Conservation (phyloP, 2,113 vertebrate genomes). For the Mixornis gularis region DNA sequence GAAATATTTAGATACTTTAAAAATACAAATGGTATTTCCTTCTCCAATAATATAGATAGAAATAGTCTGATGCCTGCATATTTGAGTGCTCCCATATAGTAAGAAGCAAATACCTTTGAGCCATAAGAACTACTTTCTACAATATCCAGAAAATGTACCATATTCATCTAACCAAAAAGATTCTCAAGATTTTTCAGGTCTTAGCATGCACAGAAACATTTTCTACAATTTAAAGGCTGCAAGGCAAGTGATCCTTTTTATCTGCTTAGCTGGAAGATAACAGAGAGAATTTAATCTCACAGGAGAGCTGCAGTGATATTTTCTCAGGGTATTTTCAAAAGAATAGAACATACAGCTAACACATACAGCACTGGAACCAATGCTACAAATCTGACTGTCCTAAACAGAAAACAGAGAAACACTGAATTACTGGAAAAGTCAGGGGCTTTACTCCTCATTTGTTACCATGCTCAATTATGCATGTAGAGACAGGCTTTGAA, state of each 20-base stretch:
- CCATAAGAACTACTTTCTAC: background rate
- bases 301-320: background rate
- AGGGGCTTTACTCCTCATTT: background rate
- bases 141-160: background rate
- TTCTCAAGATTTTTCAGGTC: background rate
- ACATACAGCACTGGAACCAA: background rate
- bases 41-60: background rate
- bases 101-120: background rate
- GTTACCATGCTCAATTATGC: background rate
- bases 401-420: background rate
- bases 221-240: background rate
- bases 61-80: background rate
- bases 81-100: background rate
- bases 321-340: background rate
- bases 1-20: background rate
- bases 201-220: background rate
- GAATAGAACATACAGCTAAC: background rate
- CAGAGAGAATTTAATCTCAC: background rate
- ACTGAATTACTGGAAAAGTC: background rate
- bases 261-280: background rate
- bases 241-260: background rate
- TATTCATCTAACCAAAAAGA: background rate
- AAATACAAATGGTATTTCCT: background rate
- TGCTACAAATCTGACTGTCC: background rate
- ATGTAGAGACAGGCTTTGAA: background rate